Conservation (phyloP, 2,888 invertebrate genomes). For the Scaptomyza caliginosa region DNA sequence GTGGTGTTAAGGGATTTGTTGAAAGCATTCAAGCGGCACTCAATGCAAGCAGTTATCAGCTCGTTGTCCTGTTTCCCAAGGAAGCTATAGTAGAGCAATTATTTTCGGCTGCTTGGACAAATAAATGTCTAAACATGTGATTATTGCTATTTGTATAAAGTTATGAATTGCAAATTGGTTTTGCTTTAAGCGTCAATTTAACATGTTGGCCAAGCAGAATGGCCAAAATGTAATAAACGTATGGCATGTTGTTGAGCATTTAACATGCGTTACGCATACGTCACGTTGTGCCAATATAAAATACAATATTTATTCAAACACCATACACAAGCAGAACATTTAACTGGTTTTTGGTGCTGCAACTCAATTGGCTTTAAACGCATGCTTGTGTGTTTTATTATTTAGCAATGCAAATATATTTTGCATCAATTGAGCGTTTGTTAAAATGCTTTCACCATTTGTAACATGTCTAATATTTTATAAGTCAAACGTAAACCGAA, state of each 20-base stretch:
- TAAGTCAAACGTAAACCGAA: not conserved
- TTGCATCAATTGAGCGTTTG: not conserved
- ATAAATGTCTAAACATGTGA: slow-evolving; percentile 21
- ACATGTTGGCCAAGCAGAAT: slow-evolving; percentile 31
- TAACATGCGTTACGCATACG: slow-evolving; percentile 31
- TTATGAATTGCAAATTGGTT: slow-evolving; percentile 17
- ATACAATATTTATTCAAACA: slow-evolving; percentile 15
- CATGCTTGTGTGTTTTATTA: not conserved
- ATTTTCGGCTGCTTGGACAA: slow-evolving; percentile 6
- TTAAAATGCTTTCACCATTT: slow-evolving; percentile 1
- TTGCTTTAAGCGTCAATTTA: slow-evolving; percentile 28
- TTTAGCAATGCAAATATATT: slow-evolving; percentile 7
- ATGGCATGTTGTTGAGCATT: slow-evolving; percentile 22
- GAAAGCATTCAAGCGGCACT: slow-evolving; percentile 18
- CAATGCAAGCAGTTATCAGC: slow-evolving; percentile 10
- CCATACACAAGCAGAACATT: not conserved
- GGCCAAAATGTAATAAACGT: slow-evolving; percentile 1
- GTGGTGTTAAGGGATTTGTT: slow-evolving; percentile 26
- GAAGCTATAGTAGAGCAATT: not conserved
- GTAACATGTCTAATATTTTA: not conserved
- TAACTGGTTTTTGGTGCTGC: not conserved
- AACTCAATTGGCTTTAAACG: slow-evolving; percentile 16
- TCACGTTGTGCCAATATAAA: slow-evolving; percentile 23
- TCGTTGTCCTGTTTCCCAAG: slow-evolving; percentile 6
- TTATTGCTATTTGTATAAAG: too few species aligned